Percentiles rank a stretch among this genome's conserved stretches.
Evolutionary conservation across 1,140 invertebrate species (phyloP).

Genomic region (Contarinia nasturtii): DNA sequence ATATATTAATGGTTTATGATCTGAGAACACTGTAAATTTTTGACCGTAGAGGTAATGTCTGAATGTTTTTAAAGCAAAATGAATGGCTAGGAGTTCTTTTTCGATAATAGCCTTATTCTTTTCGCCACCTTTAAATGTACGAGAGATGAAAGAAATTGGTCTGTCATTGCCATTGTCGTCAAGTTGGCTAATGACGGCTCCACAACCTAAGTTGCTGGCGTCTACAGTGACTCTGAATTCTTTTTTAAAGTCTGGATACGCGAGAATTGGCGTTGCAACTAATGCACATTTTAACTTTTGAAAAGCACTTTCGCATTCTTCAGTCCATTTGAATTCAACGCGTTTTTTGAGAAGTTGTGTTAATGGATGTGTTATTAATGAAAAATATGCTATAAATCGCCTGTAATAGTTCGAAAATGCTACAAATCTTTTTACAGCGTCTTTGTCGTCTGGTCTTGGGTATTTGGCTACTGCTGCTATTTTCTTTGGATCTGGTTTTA

Average conservation of each 20-base stretch:
- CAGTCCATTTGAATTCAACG: background rate
- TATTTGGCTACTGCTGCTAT: constrained; percentile 6
- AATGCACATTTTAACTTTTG: background rate
- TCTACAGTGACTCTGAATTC: constrained; percentile 18
- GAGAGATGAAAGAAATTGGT: background rate
- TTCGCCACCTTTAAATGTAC: background rate
- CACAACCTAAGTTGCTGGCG: constrained; percentile 16
- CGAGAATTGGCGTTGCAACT: background rate
- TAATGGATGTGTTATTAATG: constrained; percentile 6
- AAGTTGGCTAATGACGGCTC: constrained; percentile 15
- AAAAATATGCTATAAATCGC: constrained; percentile 10
- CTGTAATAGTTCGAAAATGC: constrained; percentile 13
- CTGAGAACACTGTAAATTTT: constrained; percentile 17
- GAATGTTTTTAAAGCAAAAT: background rate
- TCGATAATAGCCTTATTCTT: constrained; percentile 7
- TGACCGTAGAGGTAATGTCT: background rate
- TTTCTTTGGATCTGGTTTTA: constrained; percentile 4
- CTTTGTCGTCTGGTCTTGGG: constrained; percentile 9
- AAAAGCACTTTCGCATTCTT: background rate
- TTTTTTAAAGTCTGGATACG: constrained; percentile 10
- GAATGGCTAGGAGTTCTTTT: constrained; percentile 9
- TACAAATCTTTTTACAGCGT: constrained; percentile 11
- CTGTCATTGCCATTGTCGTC: constrained; percentile 1
- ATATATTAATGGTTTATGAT: constrained; percentile 20
- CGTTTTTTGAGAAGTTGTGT: background rate